These are phyloP conservation scores for Nanorana parkeri DNA, from an alignment of 2,113 vertebrate species.

Conservation along the genomic window DNA sequence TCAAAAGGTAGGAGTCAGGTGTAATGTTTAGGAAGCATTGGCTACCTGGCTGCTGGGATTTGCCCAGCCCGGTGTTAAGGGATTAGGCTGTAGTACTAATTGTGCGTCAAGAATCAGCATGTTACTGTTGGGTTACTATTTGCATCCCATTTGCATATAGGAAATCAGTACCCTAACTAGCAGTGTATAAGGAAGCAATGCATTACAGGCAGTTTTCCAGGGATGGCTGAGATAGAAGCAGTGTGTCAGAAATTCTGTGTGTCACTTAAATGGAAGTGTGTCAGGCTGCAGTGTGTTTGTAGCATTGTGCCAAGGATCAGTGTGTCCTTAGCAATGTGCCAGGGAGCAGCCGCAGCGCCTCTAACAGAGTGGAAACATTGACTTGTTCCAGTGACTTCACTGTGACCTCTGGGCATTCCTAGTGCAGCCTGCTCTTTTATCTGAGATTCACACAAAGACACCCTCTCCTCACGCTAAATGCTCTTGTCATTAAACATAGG, in stretches of 20 bases:
- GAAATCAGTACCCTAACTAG: background rate
- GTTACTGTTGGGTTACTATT: no score
- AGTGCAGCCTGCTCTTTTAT: slow-evolving; percentile 40
- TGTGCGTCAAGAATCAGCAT: no score
- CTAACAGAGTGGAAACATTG: slow-evolving; percentile 52
- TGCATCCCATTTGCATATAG: no score
- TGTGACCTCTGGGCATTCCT: slow-evolving; percentile 46
- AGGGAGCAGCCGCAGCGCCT: slow-evolving; percentile 26
- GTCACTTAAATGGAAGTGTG: background rate
- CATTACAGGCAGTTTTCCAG: no score
- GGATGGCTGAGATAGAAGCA: no score
- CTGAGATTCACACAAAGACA: slow-evolving; percentile 35
- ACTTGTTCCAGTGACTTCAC: slow-evolving; percentile 45
- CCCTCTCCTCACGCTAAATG: slow-evolving; percentile 17
- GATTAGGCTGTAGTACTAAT: no score
- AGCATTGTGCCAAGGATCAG: background rate
- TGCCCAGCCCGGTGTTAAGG: no score
- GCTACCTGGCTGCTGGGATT: no score
- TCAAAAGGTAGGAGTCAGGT: no score
- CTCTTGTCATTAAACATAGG: slow-evolving; percentile 28
- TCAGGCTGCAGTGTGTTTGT: background rate
- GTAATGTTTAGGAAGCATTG: no score
- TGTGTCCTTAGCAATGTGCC: slow-evolving; percentile 19
- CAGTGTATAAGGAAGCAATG: background rate
- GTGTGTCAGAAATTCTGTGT: background rate